Evolutionary conservation across 1,140 invertebrate genomes (phyloP).

Genomic region (Hylyphantes graminicola): DNA sequence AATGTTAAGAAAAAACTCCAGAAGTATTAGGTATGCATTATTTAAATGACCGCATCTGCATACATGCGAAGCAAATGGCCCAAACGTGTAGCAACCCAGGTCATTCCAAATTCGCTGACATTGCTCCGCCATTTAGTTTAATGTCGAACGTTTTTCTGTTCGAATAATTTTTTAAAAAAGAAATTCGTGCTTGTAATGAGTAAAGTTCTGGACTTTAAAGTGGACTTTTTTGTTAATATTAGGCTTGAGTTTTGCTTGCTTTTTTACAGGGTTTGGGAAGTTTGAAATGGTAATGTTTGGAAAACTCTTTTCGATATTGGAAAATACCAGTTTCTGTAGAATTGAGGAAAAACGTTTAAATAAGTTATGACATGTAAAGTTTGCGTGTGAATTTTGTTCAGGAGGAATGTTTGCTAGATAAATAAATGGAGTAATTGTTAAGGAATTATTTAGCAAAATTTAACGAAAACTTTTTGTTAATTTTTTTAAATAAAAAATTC

Average conservation of each 20-base stretch:
- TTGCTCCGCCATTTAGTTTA: slow-evolving; percentile 7
- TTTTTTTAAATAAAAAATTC: too few relatives aligned
- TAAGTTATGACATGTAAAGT: too few relatives aligned
- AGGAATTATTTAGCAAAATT: too few relatives aligned
- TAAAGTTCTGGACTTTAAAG: slow-evolving; percentile 12
- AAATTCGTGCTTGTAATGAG: slow-evolving; percentile 4
- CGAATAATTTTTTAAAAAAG: slow-evolving; percentile 4
- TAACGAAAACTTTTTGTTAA: too few relatives aligned
- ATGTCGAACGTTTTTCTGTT: not conserved
- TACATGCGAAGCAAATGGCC: slow-evolving; percentile 3
- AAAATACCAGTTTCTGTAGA: too few relatives aligned
- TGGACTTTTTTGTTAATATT: not conserved
- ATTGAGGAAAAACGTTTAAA: too few relatives aligned
- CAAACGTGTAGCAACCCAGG: slow-evolving; percentile 8
- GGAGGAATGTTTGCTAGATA: too few relatives aligned
- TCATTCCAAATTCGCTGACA: slow-evolving; percentile 13
- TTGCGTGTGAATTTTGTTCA: too few relatives aligned
- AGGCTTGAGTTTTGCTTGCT: not conserved
- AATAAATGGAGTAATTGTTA: too few relatives aligned
- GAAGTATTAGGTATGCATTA: slow-evolving; percentile 11
- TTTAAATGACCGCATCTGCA: slow-evolving; percentile 16
- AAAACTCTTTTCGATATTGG: too few relatives aligned
- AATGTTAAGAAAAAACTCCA: too few relatives aligned
- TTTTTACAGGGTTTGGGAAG: not conserved
- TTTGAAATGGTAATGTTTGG: too few relatives aligned